Base-by-base conservation (phyloP, 1,140 invertebrate genomes). In the Achatina immaculata region DNA sequence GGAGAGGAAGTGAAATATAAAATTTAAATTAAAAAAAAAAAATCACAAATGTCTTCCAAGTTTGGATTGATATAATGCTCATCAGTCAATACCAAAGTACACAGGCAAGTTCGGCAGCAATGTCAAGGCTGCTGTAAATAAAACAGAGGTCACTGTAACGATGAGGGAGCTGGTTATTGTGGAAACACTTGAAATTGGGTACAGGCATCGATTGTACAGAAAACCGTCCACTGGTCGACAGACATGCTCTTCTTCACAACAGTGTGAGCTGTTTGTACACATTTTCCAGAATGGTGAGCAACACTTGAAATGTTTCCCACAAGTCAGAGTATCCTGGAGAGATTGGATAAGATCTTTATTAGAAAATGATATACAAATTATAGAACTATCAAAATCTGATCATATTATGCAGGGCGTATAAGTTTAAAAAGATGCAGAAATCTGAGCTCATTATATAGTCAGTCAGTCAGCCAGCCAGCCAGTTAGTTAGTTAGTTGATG, bases 241-340 rank as follows among this genome's bases (percentile, higher is more conserved):
- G 3, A 84, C 81, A 65, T 86, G 84, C 4, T 78, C 51, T 9
- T 19, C 6, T 28, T 86, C 83, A 68, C 86, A 88, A 76, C 86
- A 88, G 40, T 88, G 83, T 19, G 65, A 55, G 6, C 45, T n/a
- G 11, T 83, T 66, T 16, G 81, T 80, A 77, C 86, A 88, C 38
- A 83, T 78, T 28, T 85, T 84, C 86, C 86, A 88, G 43, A 80
- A 86, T 0, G 84, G 84, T 0, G 86, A 82, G 73, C 86, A 88
- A 81, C 86, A 88, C 21, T 82, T 81, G 66, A 83, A 84, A 34
- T 80, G 31, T 7, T 48, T 36, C 31, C 85, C 84, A 72, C 86
- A 88, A n/a, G 68, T 36, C 55, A 88, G 81, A 16, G 81, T 80
- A 68, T 85, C 82, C 76, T 78, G 31, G 9, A 42, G 28, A 51